Conservation (phyloP, 2,888 invertebrate species). For the Nyleta sp. region DNA sequence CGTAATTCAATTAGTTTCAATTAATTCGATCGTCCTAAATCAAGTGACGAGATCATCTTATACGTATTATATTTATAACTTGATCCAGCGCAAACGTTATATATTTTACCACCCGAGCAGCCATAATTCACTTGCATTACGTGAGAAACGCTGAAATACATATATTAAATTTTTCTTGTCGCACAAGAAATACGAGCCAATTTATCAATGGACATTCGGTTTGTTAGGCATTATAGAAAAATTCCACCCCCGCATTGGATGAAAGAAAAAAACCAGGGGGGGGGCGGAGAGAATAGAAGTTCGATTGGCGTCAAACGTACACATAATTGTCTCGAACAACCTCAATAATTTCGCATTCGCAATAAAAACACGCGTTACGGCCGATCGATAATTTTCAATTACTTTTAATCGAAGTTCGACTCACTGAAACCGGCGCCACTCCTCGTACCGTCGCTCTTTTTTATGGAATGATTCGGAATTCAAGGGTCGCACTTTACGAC, state of each 20-base stretch:
- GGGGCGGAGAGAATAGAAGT: too few species aligned
- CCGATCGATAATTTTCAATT: slow-evolving; percentile 4
- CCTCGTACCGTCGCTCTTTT: slow-evolving; percentile 1
- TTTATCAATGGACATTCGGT: slow-evolving; percentile 10
- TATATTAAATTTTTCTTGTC: slow-evolving; percentile 18
- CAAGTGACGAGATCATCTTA: not conserved
- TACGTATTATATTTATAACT: slow-evolving; percentile 16
- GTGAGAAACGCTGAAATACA: slow-evolving; percentile 17
- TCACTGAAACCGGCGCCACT: not conserved
- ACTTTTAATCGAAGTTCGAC: not conserved
- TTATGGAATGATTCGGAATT: slow-evolving; percentile 13
- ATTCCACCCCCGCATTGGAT: too few species aligned
- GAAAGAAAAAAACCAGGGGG: too few species aligned
- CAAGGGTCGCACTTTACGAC: slow-evolving; percentile 22
- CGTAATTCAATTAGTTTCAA: not conserved
- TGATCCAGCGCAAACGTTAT: not conserved
- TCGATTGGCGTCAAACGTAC: not conserved
- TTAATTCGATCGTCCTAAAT: slow-evolving; percentile 3
- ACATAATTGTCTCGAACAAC: not conserved
- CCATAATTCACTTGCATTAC: slow-evolving; percentile 15
- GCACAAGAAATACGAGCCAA: slow-evolving; percentile 9
- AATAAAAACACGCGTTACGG: not conserved
- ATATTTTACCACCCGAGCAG: slow-evolving; percentile 1
- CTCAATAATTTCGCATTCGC: not conserved
- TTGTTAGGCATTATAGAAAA: not conserved